phyloP scores from a whole-genome alignment of 2,113 vertebrate species.

The Chloropsis hardwickii region DNA sequence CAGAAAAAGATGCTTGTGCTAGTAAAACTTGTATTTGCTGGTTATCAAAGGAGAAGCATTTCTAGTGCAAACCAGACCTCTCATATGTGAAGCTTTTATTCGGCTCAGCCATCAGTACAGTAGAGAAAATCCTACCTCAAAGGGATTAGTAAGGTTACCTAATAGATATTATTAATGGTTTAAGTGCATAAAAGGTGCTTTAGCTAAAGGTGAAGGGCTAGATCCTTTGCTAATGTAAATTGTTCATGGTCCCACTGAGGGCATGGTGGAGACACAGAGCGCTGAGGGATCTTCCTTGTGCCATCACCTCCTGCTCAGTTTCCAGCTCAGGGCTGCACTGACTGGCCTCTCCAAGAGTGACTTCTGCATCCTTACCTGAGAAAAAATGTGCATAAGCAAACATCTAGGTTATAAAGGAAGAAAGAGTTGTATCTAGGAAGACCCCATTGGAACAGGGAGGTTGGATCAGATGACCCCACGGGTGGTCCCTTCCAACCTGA shows the following conservation, averaged over 20 bases:
- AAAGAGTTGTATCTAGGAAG: neutral
- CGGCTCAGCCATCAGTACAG: constrained; percentile 1
- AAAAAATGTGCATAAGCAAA: neutral
- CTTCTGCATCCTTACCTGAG: neutral
- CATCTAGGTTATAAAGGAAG: neutral
- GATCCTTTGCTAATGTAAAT: neutral
- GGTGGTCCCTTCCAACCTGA: neutral
- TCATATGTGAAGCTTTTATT: constrained; percentile 13
- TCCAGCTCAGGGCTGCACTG: neutral
- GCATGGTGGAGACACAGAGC: neutral
- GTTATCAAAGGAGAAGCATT: neutral
- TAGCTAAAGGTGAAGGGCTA: neutral
- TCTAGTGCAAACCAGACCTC: constrained; percentile 10
- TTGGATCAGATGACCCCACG: neutral
- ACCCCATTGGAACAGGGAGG: neutral
- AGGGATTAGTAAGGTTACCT: constrained; percentile 20
- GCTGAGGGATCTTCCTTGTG: neutral
- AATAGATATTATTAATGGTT: constrained; percentile 37
- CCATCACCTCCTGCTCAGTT: rapidly evolving
- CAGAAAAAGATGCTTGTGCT: constrained; percentile 42
- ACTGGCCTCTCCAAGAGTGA: neutral
- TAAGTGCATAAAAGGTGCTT: constrained; percentile 6
- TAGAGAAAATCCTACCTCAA: constrained; percentile 32
- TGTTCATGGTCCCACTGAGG: neutral
- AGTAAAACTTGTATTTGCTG: constrained; percentile 30